Evolutionary conservation across 53 echinoderm and acorn worm species (phyloP).

Genomic region (Temnopleurus reevesii): DNA sequence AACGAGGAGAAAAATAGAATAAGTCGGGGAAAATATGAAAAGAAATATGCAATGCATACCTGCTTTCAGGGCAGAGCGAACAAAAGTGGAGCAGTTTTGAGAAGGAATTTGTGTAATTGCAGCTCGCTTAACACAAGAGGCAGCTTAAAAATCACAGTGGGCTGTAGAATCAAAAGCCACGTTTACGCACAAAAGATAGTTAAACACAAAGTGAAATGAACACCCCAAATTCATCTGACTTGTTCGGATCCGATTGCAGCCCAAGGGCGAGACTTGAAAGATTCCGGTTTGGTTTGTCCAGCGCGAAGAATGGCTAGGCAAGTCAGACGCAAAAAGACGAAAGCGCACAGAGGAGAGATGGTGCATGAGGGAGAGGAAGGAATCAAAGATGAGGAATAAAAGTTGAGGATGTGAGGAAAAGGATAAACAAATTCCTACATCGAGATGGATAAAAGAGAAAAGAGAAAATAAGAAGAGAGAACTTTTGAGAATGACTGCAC

Average conservation of each 20-base stretch:
- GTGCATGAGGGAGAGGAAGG: not conserved
- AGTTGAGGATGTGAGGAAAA: not conserved
- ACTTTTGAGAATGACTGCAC: not conserved
- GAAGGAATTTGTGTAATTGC: conserved; percentile 57
- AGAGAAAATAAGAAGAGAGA: not conserved
- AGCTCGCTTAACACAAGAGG: conserved; percentile 36
- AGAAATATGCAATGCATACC: conserved; percentile 39
- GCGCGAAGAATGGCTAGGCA: not conserved
- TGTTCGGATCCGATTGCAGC: conserved; percentile 45
- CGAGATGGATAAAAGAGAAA: not conserved
- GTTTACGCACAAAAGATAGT: conserved; percentile 57
- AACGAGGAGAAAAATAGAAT: not conserved
- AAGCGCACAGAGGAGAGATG: not conserved
- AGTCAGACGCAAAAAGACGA: conserved; percentile 33
- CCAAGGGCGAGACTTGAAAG: conserved; percentile 41
- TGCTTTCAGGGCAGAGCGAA: not conserved
- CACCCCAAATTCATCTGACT: conserved; percentile 63
- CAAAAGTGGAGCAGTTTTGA: conserved; percentile 42
- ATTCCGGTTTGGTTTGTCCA: conserved; percentile 27
- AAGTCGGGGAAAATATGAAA: conserved; percentile 12
- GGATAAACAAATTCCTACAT: too few relatives aligned
- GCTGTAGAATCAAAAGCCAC: conserved; percentile 44
- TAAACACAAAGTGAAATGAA: conserved; percentile 58
- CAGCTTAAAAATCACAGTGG: conserved; percentile 40
- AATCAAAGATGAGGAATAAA: not conserved